phyloP scores from a whole-genome alignment of 1,140 invertebrate species.

The Drosophila grimshawi region DNA sequence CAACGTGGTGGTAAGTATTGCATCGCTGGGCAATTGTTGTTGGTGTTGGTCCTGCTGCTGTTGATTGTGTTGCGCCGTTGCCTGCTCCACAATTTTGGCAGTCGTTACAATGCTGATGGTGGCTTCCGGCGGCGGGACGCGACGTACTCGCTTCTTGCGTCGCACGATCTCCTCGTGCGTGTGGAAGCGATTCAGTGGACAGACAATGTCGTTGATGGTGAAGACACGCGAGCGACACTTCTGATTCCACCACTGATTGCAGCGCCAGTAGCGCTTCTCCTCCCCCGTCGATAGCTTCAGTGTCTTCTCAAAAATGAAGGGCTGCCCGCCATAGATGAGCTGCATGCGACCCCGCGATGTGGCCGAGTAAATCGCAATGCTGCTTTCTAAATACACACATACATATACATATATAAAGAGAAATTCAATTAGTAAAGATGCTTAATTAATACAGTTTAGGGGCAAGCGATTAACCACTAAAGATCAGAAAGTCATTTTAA shows the following conservation, averaged over 20 bases:
- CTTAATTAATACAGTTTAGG: neutral
- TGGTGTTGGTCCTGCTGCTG: slow-evolving; percentile 37
- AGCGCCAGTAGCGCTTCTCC: slow-evolving; percentile 83
- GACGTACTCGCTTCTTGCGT: slow-evolving; percentile 77
- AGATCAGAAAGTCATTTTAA: slow-evolving; percentile 47
- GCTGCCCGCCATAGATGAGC: slow-evolving; percentile 82
- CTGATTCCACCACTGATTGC: slow-evolving; percentile 84
- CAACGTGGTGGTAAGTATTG: slow-evolving; percentile 59
- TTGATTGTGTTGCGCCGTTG: slow-evolving; percentile 21
- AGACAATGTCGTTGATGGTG: slow-evolving; percentile 79
- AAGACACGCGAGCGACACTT: slow-evolving; percentile 82
- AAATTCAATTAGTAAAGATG: slow-evolving; percentile 26
- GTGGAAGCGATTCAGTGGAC: slow-evolving; percentile 79
- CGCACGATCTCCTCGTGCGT: slow-evolving; percentile 83
- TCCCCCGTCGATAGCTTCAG: slow-evolving; percentile 76
- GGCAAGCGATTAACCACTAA: slow-evolving; percentile 13
- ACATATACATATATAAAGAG: slow-evolving; percentile 9
- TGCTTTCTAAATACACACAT: slow-evolving; percentile 52
- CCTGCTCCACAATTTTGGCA: slow-evolving; percentile 16
- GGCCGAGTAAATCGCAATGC: slow-evolving; percentile 77
- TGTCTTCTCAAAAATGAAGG: slow-evolving; percentile 83
- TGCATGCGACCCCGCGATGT: slow-evolving; percentile 81
- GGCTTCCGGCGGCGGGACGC: slow-evolving; percentile 48
- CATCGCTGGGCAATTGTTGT: slow-evolving; percentile 58
- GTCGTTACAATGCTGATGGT: slow-evolving; percentile 13